These are phyloP conservation scores for Amorpha juglandis DNA, from an alignment of 2,888 invertebrate species.

Conservation along the genomic window DNA sequence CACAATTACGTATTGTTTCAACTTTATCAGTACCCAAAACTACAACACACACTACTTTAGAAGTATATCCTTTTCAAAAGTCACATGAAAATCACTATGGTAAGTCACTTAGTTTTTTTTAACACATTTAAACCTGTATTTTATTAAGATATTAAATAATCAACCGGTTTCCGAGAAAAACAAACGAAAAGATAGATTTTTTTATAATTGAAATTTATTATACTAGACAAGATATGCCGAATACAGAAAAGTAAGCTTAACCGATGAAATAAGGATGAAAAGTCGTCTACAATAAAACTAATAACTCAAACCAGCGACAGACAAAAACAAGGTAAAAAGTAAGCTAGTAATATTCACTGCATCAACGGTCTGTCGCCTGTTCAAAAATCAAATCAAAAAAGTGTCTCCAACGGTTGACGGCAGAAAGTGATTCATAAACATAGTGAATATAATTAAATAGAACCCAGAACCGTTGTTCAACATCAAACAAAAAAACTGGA, in stretches of 20 bases:
- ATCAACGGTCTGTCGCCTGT: neutral
- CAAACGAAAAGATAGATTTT: no score
- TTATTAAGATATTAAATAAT: no score
- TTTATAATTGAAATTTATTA: neutral
- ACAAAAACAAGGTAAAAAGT: neutral
- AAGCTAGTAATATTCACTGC: neutral
- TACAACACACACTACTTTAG: no score
- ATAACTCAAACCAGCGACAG: neutral
- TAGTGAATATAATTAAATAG: slow-evolving; percentile 3
- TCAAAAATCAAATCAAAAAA: slow-evolving; percentile 2
- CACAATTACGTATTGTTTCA: neutral
- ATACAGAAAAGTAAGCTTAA: neutral
- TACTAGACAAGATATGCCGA: neutral
- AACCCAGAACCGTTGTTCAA: slow-evolving; percentile 3
- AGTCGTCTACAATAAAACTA: neutral
- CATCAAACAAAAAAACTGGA: neutral
- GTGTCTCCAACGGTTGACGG: slow-evolving; percentile 4
- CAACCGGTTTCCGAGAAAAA: no score
- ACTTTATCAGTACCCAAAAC: neutral
- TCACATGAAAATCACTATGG: no score
- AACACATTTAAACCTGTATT: no score
- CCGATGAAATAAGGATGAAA: neutral
- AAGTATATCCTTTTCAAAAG: no score
- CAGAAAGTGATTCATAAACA: slow-evolving; percentile 15
- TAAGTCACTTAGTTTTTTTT: no score